phyloP scores from a whole-genome alignment of 1,140 invertebrate genomes.

The Ceratosolen solmsi region DNA sequence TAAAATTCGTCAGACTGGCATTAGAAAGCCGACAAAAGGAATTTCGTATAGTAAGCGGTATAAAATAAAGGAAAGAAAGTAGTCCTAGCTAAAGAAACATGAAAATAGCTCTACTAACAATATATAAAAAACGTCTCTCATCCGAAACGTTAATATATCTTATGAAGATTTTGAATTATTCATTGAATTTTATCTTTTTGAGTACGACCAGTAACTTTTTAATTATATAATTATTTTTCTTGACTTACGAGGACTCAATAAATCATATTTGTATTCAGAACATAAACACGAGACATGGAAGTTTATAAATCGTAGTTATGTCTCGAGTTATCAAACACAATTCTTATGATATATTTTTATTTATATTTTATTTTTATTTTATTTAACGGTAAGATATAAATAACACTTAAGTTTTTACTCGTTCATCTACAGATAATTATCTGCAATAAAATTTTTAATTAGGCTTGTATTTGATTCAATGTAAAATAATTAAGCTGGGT shows the following conservation, averaged over 20 bases:
- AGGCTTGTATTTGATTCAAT: neutral
- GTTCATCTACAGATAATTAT: neutral
- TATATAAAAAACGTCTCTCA: constrained; percentile 17
- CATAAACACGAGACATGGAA: neutral
- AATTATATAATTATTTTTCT: constrained; percentile 22
- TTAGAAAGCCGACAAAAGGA: constrained; percentile 27
- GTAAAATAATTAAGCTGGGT: neutral
- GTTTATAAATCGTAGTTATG: neutral
- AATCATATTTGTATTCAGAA: neutral
- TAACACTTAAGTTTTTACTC: neutral
- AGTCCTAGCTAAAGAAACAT: constrained; percentile 19
- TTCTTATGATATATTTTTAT: neutral
- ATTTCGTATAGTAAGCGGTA: constrained; percentile 30
- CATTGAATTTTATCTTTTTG: constrained; percentile 21
- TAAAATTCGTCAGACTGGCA: constrained; percentile 15
- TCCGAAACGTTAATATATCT: constrained; percentile 10
- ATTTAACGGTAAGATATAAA: neutral
- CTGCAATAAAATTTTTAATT: neutral
- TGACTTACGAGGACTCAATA: neutral
- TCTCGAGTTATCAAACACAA: neutral
- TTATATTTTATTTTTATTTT: neutral
- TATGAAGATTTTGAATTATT: constrained; percentile 20
- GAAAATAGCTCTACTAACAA: constrained; percentile 34
- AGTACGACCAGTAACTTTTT: constrained; percentile 4
- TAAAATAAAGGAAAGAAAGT: constrained; percentile 34